Base-by-base conservation (phyloP, 64 coral and sea anemone species). In the Anthopleura sola region DNA sequence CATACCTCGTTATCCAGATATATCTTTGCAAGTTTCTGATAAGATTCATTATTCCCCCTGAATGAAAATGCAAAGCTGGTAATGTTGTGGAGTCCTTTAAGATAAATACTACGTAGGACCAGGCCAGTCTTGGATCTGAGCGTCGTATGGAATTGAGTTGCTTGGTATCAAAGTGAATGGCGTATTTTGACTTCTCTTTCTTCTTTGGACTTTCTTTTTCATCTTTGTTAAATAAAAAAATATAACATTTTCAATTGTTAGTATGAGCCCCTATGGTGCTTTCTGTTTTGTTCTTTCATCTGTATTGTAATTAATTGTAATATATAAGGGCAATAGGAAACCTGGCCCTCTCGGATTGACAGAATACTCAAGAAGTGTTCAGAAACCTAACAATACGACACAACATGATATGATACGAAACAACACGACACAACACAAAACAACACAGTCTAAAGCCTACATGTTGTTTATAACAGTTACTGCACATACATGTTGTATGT, bases 21-120 rank as follows among this genome's bases (percentile, higher is more conserved):
- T 94, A 99, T 92, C 96, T 90, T 81, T 94, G 90, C 15, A 99
- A 58, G 23, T 85, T 51, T 18, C 90, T 85, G 47, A 99, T 92
- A 57, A 99, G 83, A 55, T 94, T 89, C 36, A 82, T 83, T 37
- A 94, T 99, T 2, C 96, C 96, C 26, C 96, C 96, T 36, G 89
- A 88, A 37, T 99, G 96, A 87, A 99, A 99, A 66, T 99, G 96
- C 3, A 99, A 69, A 19, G 96, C 96, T 69, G 96, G 96, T 8
- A 94, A 92, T 24, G 96, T 99, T 44, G 84, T 99, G 26, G 87
- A 84, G 80, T 99, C 92, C 48, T 99, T 99, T 34, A 99, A 68
- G 57, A 99, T 99, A 83, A 99, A 99, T 56, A 99, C 96, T 38
- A 94, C 55, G 85, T 92, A 99, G 16, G 93, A 94, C 96, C 96